Evolutionary conservation across 2,113 vertebrate species (phyloP).

Genomic region (Sceloporus undulatus): DNA sequence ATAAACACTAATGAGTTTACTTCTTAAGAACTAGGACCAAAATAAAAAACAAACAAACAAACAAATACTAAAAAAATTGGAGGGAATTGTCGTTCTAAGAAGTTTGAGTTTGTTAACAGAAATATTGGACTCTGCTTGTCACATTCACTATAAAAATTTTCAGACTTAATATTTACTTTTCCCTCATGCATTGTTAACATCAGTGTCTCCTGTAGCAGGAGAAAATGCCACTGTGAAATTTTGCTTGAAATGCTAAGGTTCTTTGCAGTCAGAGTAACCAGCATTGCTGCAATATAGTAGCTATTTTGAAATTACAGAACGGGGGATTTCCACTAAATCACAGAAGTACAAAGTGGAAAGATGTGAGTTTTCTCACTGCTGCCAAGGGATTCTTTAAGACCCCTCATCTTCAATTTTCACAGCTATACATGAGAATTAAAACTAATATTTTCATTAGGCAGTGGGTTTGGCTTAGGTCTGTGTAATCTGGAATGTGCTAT

Average conservation of each 20-base stretch:
- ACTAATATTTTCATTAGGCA: not conserved
- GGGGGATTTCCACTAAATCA: not conserved
- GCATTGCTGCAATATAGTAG: not conserved
- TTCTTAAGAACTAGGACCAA: conserved; percentile 39
- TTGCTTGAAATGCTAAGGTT: not conserved
- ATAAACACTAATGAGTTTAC: conserved; percentile 40
- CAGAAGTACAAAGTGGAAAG: not conserved
- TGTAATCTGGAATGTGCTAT: not conserved
- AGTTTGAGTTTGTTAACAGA: conserved; percentile 39
- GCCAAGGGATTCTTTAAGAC: not conserved
- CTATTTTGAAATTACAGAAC: not conserved
- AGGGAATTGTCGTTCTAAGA: conserved; percentile 35
- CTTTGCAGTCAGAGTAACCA: not conserved
- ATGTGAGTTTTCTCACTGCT: not conserved
- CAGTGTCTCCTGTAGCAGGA: not conserved
- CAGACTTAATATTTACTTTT: conserved; percentile 17
- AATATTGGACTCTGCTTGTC: not conserved
- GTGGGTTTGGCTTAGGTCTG: conserved; percentile 15
- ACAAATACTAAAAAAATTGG: not conserved
- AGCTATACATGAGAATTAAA: conserved; percentile 2
- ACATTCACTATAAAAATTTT: conserved; percentile 10
- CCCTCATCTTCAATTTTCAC: conserved; percentile 19
- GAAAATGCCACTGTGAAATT: conserved; percentile 4
- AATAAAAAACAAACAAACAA: not conserved
- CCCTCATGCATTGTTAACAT: not conserved